A percentile compares a stretch with the other conserved stretches of the same genome.
These are phyloP conservation scores for Heliconius ismenius DNA, from an alignment of 2,888 invertebrate genomes.

Conservation along the genomic window DNA sequence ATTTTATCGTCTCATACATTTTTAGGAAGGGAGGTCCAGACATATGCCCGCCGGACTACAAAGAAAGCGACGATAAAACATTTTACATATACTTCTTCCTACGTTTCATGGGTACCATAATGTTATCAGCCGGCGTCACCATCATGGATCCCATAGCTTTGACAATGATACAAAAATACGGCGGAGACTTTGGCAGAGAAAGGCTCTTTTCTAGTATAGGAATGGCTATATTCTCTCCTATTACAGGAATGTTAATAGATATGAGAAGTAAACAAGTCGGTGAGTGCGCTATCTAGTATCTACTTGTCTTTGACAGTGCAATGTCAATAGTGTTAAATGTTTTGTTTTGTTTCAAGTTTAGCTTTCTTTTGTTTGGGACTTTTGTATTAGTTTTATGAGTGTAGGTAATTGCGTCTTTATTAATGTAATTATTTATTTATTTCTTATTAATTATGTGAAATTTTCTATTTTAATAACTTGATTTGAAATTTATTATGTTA, in stretches of 20 bases:
- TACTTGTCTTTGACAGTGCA: slow-evolving; percentile 54
- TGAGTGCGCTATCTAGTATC: slow-evolving; percentile 72
- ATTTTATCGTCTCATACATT: not conserved
- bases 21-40: slow-evolving; percentile 86
- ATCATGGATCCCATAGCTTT: slow-evolving; percentile 94
- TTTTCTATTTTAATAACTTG: too few relatives aligned
- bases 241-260: slow-evolving; percentile 90
- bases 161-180: slow-evolving; percentile 91
- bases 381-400: not conserved
- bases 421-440: too few relatives aligned
- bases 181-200: slow-evolving; percentile 91
- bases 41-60: slow-evolving; percentile 90
- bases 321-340: slow-evolving; percentile 60
- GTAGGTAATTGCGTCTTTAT: too few relatives aligned
- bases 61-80: slow-evolving; percentile 87
- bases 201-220: slow-evolving; percentile 90
- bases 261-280: slow-evolving; percentile 83
- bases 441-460: too few relatives aligned
- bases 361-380: not conserved
- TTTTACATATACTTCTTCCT: slow-evolving; percentile 92
- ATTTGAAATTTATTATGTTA: too few relatives aligned
- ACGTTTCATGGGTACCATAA: slow-evolving; percentile 89
- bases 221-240: slow-evolving; percentile 91
- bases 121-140: slow-evolving; percentile 91
- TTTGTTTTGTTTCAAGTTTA: slow-evolving; percentile 20